These are phyloP conservation scores for Podocnemis expansa DNA, from an alignment of 2,113 vertebrate genomes.

Conservation along the genomic window DNA sequence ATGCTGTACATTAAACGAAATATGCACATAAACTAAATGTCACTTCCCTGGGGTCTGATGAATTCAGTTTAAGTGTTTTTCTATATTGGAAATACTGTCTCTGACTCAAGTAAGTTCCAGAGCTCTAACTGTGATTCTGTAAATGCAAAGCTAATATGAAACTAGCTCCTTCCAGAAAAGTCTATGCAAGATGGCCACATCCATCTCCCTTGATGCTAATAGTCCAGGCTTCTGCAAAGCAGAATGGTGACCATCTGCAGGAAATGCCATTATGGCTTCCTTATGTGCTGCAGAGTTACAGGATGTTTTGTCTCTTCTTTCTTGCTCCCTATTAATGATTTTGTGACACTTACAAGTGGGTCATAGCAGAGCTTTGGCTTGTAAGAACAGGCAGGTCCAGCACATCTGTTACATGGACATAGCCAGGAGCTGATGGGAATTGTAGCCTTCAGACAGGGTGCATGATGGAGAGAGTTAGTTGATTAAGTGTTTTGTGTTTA, in stretches of 20 bases:
- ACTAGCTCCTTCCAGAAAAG: neutral
- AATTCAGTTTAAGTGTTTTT: neutral
- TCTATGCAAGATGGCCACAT: neutral
- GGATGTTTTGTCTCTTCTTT: neutral
- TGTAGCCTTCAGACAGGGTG: too few relatives aligned
- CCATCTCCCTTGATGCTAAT: neutral
- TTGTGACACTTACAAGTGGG: neutral
- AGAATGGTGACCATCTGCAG: accelerated
- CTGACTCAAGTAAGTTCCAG: neutral
- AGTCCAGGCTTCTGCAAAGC: neutral
- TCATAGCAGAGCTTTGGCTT: neutral
- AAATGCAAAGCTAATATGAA: neutral
- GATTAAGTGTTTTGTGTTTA: neutral
- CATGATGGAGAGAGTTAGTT: neutral
- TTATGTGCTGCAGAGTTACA: neutral
- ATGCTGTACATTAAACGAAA: neutral
- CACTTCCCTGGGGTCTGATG: neutral
- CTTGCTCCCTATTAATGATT: neutral
- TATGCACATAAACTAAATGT: neutral
- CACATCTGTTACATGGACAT: too few relatives aligned
- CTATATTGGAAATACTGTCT: neutral
- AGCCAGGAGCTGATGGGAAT: neutral
- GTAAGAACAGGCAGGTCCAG: neutral
- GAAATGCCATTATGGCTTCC: neutral
- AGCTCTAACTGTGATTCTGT: neutral